Evolutionary conservation across 2,888 invertebrate species (phyloP), one percentile per base, ranked within the genome.

Genomic region (Microctonus aethiopoides): DNA sequence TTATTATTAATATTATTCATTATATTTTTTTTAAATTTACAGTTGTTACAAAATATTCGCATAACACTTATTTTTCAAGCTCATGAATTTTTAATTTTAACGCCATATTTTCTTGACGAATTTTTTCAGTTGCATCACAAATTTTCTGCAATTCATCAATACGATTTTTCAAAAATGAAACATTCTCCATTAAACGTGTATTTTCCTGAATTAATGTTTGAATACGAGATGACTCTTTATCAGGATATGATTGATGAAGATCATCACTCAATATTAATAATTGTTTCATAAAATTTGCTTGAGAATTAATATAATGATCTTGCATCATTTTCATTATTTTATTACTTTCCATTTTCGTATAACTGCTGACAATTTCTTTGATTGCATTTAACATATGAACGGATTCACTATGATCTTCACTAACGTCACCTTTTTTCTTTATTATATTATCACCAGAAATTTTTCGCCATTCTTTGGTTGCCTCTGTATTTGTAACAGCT

Each of bases 281-380:
- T 67, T 82, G 78, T 60, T 83, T 82, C 20, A 86, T 79, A 2
- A 85, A 56, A 72, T 78, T 83, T 0, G 81, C 76, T 74, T 85
- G 84, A 1, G 83, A 80, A 56, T 80, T 82, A 0, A 85, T 72
- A 32, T 86, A 81, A 16, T 84, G 51, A 9, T 83, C 81, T 59
- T 82, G 78, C 77, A 86, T 79, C 1, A 80, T 70, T 20, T 73
- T 77, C 59, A 84, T 63, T 26, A 86, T 78, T 70, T 83, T 85
- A 4, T 77, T 72, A 57, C 81, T 82, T 67, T 86, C 86, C 26
- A 81, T 78, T 63, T 82, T 83, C 0, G 84, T 81, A 34, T 81
- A 81, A 3, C 75, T 76, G 36, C 81, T 83, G 10, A 86, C 75
- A 5, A 85, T 66, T 57, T 86, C 84, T 63, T 84, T 85, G 5